phyloP scores from a whole-genome alignment of 1,140 invertebrate genomes.

The Acromyrmex charruanus region DNA sequence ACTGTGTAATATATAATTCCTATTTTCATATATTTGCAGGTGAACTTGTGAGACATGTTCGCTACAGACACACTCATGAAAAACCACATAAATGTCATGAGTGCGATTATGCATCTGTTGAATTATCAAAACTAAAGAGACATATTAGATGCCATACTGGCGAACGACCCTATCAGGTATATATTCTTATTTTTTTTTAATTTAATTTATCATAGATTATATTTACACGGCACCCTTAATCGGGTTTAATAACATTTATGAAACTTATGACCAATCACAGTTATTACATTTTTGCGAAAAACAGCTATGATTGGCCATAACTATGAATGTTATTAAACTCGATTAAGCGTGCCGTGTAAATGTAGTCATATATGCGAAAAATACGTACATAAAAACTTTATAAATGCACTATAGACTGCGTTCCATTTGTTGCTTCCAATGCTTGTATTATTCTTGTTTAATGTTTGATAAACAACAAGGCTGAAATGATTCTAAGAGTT shows the following conservation, averaged over 20 bases:
- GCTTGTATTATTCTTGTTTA: too few species aligned
- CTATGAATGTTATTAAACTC: too few species aligned
- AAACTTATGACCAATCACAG: too few species aligned
- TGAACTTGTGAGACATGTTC: conserved; percentile 96
- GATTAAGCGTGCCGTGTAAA: too few species aligned
- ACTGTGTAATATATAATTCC: not conserved
- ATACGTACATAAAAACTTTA: not conserved
- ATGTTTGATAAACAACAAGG: too few species aligned
- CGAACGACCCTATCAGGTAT: conserved; percentile 92
- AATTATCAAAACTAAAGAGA: conserved; percentile 96
- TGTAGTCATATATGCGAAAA: not conserved
- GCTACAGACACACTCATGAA: conserved; percentile 97
- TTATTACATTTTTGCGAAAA: too few species aligned
- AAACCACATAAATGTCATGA: conserved; percentile 98
- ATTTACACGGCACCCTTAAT: too few species aligned
- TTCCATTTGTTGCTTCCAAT: not conserved
- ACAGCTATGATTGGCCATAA: too few species aligned
- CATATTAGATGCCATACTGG: conserved; percentile 98
- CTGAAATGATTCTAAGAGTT: too few species aligned
- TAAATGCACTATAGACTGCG: not conserved
- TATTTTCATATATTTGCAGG: conserved; percentile 87
- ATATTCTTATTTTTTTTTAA: conserved; percentile 35
- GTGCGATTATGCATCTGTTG: conserved; percentile 98
- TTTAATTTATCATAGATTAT: not conserved
- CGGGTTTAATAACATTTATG: too few species aligned